These are phyloP conservation scores for Melolontha melolontha DNA, from an alignment of 2,888 invertebrate genomes.

Conservation along the genomic window DNA sequence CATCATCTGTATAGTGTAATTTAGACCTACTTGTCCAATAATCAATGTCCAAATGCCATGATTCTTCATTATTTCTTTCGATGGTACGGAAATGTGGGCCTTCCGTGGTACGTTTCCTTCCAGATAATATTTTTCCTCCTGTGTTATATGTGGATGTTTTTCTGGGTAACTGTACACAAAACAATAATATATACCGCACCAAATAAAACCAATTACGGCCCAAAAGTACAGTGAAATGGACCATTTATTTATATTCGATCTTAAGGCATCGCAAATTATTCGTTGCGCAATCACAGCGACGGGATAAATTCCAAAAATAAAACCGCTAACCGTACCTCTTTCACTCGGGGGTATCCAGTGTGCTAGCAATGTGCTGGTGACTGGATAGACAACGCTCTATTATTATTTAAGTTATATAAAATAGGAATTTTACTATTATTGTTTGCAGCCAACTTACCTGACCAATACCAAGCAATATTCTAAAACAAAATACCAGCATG, in stretches of 20 bases:
- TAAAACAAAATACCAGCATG: too few species aligned
- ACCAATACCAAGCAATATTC: too few species aligned
- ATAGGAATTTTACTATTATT: too few species aligned
- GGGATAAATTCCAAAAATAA: neutral
- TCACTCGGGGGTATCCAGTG: constrained; percentile 1
- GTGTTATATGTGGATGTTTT: neutral
- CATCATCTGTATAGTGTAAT: constrained; percentile 1
- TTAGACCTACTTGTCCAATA: neutral
- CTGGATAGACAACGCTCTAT: neutral
- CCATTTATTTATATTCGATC: neutral
- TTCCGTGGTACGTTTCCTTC: neutral
- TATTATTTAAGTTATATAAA: too few species aligned
- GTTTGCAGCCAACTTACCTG: too few species aligned
- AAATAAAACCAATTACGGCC: neutral
- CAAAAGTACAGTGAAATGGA: constrained; percentile 4
- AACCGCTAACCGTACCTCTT: constrained; percentile 7
- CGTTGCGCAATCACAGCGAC: neutral
- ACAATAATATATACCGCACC: neutral
- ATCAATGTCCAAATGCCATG: constrained; percentile 6
- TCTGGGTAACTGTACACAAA: neutral
- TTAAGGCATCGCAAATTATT: neutral
- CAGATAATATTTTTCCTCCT: constrained; percentile 1
- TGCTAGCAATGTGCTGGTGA: neutral
- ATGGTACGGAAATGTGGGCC: neutral
- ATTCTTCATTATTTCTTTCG: neutral